These are phyloP conservation scores for Hybognathus amarus DNA, from an alignment of 2,797 vertebrate species.

Conservation along the genomic window DNA sequence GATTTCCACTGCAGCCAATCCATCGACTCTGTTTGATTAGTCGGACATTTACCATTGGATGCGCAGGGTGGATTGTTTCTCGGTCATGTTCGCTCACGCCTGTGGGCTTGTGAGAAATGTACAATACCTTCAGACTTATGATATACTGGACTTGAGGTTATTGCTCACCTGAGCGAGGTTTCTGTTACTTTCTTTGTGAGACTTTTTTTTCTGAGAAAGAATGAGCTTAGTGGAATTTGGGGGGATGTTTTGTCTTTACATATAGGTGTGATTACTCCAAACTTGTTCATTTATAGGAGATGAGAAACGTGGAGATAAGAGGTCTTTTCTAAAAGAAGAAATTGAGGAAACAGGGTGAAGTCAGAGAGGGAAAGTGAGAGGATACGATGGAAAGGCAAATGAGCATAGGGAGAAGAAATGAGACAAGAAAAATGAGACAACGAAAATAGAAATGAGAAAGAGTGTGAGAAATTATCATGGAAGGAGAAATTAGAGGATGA, in stretches of 20 bases:
- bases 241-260: background rate
- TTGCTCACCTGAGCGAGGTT: constrained; percentile 41
- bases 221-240: background rate
- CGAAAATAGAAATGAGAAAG: background rate
- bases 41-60: constrained; percentile 53
- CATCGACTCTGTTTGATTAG: constrained; percentile 63
- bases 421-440: constrained; percentile 11
- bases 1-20: constrained; percentile 59
- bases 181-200: constrained; percentile 24
- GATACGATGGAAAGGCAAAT: background rate
- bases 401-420: constrained; percentile 20
- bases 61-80: constrained; percentile 42
- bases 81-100: constrained; percentile 41
- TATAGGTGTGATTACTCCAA: background rate
- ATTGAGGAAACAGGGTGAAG: background rate
- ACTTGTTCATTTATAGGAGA: background rate
- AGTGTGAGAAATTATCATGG: background rate
- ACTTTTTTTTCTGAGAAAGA: background rate
- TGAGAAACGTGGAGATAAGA: background rate
- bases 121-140: constrained; percentile 42
- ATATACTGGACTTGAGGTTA: constrained; percentile 37
- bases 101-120: constrained; percentile 47
- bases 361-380: background rate
- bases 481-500: background rate
- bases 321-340: background rate